Conservation (phyloP, 2,797 vertebrate genomes). For the Oreochromis mossambicus region DNA sequence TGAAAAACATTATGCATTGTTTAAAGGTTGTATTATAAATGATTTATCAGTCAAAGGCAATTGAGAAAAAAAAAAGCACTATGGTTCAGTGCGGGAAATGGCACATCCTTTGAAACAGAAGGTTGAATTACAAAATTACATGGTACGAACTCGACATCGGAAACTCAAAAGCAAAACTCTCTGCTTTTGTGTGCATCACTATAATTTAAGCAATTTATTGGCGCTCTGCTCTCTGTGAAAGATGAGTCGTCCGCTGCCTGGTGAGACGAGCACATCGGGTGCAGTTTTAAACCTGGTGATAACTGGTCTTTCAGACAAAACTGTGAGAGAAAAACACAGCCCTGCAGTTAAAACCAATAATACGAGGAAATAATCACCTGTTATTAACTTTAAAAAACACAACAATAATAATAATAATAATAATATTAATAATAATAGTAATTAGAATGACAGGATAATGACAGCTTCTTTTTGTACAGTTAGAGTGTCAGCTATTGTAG, state of each 20-base stretch:
- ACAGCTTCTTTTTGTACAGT: neutral
- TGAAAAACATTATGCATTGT: conserved; percentile 1
- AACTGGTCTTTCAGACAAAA: neutral
- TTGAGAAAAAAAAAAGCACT: neutral
- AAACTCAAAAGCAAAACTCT: neutral
- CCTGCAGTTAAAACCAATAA: neutral
- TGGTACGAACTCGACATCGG: neutral
- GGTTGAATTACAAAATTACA: neutral
- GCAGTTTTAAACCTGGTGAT: neutral
- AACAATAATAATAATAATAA: neutral
- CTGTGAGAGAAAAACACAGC: neutral
- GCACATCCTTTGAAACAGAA: neutral
- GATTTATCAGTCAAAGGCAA: conserved; percentile 2
- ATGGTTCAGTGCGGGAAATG: neutral
- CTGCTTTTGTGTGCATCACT: neutral
- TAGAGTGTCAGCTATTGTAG: neutral
- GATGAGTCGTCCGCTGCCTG: neutral
- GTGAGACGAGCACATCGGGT: neutral
- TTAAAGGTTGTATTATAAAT: conserved; percentile 6
- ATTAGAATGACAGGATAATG: neutral
- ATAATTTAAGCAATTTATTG: conserved; percentile 1
- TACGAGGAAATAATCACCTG: conserved; percentile 4
- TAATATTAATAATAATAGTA: neutral
- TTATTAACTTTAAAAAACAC: neutral
- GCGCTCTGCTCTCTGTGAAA: neutral